Evolutionary conservation across 2,113 vertebrate genomes (phyloP), one percentile per base, ranked within the genome.

Genomic region (Cyanistes caeruleus): DNA sequence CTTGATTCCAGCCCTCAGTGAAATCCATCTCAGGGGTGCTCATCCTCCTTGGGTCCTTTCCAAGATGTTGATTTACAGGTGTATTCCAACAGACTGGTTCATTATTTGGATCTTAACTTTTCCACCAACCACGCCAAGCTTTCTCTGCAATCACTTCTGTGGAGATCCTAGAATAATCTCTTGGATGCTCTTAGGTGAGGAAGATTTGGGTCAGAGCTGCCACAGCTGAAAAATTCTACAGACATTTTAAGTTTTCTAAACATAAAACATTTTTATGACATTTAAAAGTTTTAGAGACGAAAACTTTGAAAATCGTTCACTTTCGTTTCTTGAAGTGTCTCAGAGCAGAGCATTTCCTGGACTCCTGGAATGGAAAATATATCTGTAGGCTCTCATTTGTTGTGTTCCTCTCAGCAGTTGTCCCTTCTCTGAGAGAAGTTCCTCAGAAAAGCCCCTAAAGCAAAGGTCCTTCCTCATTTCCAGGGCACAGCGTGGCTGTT

Each of bases 401-500:
- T 41, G 31, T 69, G 13, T 46, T 68, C 15, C 7, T 67, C 49
- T 69, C 58, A 79, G 4, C 17, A 44, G 23, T 13, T 56, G 30
- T 46, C 44, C 33, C 73, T 90, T 49, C 37, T 41, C 35, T 41
- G 19, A 11, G 41, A 41, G 31, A 53, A 33, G 4, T 6, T 27
- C 14, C 62, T 83, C 18, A 37, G 77, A 23, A 76, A 52, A 83
- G 14, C 55, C 68, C 39, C 68, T 74, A 58, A 90, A 92, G 16
- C 35, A 31, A 46, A 84, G 16, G 2, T 76, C 20, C 23, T 91
- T 33, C 59, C 67, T 92, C 4, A 17, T 95, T 96, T 92, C 43
- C 96, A 99, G 99, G 96, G 70, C 98, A 84, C 1, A 98, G 98
- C 3, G 20, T 98, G 20, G 92, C 88, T 3, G 91, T 96, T 92